These are phyloP conservation scores for Bergia sp. DNA, from an alignment of 92 coral and sea anemone genomes.

Conservation along the genomic window DNA sequence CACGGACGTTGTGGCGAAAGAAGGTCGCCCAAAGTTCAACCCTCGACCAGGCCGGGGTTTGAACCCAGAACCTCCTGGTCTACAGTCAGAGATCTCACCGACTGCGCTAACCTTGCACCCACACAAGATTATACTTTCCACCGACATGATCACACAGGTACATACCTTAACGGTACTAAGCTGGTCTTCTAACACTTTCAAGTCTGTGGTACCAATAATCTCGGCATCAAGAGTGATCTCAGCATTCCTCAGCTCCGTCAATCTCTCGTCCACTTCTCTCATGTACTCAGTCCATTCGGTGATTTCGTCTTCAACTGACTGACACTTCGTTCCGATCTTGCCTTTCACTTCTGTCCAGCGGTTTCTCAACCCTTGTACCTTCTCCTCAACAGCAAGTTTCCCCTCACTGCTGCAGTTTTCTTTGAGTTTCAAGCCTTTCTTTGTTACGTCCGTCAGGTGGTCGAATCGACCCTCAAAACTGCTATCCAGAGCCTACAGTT, in stretches of 20 bases:
- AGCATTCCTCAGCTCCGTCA: slow-evolving; percentile 74
- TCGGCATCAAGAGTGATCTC: slow-evolving; percentile 77
- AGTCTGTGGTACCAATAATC: slow-evolving; percentile 66
- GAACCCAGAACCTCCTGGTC: too few species aligned
- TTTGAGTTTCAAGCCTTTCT: slow-evolving; percentile 68
- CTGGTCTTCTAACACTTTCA: slow-evolving; percentile 70
- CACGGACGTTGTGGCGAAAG: too few species aligned
- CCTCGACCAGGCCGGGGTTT: too few species aligned
- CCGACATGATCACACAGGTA: not conserved
- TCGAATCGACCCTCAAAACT: slow-evolving; percentile 86
- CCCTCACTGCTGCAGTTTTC: slow-evolving; percentile 86
- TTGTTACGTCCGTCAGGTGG: slow-evolving; percentile 66
- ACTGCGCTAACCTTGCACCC: too few species aligned
- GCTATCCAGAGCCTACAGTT: slow-evolving; percentile 74
- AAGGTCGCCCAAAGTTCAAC: too few species aligned
- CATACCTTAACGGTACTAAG: slow-evolving; percentile 77
- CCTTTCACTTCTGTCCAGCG: slow-evolving; percentile 80
- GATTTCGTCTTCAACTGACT: slow-evolving; percentile 66
- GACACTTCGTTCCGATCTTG: slow-evolving; percentile 64
- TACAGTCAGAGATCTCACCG: too few species aligned
- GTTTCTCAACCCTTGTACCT: slow-evolving; percentile 60
- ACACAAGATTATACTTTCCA: too few species aligned
- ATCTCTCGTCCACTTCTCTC: slow-evolving; percentile 67
- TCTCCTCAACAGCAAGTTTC: slow-evolving; percentile 63
- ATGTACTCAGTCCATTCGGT: slow-evolving; percentile 69